phyloP scores from a whole-genome alignment of 2,797 vertebrate species.

The Enteromius mattozi region DNA sequence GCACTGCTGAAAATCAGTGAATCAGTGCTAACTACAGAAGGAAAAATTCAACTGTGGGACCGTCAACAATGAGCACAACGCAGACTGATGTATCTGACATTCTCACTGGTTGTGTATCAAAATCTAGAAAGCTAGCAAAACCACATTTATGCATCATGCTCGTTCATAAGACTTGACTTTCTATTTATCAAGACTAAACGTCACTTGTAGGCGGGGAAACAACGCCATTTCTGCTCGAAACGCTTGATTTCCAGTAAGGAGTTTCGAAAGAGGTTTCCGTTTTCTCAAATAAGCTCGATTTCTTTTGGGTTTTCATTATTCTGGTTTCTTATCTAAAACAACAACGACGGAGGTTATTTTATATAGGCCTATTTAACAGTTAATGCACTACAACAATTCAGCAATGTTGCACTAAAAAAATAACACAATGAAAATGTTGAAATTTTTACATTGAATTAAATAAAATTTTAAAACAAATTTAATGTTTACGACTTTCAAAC shows the following conservation, averaged over 20 bases:
- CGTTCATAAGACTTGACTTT: neutral
- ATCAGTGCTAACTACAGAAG: neutral
- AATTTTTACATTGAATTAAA: neutral
- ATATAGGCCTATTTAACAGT: too few relatives aligned
- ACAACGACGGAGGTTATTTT: neutral
- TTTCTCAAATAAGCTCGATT: neutral
- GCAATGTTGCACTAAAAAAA: neutral
- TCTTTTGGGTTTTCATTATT: neutral
- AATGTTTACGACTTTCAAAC: neutral
- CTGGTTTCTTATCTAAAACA: neutral
- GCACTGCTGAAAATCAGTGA: neutral
- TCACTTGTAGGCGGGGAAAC: conserved; percentile 46
- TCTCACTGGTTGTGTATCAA: neutral
- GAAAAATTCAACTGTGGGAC: neutral
- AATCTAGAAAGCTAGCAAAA: neutral
- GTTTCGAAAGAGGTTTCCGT: conserved; percentile 53
- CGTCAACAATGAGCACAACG: neutral
- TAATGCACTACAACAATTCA: neutral
- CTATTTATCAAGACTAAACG: neutral
- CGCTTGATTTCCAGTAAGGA: conserved; percentile 55
- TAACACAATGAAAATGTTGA: neutral
- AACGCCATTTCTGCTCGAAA: conserved; percentile 41
- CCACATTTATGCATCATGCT: neutral
- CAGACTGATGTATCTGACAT: neutral
- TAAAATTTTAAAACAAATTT: neutral